Percentiles rank a stretch among this genome's conserved stretches.
Evolutionary conservation across 2,113 vertebrate genomes (phyloP).

Genomic region (Mustelus asterias): DNA sequence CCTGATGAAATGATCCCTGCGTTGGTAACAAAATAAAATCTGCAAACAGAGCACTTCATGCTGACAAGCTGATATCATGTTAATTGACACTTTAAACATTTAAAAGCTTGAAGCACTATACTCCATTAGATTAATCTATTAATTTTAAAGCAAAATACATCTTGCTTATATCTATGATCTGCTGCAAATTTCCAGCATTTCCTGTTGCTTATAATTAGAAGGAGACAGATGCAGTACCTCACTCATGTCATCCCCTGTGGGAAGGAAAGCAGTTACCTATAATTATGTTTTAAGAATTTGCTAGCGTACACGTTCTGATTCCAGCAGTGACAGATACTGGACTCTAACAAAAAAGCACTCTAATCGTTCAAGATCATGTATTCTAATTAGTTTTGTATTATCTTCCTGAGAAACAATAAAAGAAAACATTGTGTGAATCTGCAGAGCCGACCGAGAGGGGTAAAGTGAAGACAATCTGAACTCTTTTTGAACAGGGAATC

Average conservation of each 20-base stretch:
- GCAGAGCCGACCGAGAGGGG: neutral
- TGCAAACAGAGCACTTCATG: neutral
- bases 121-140: constrained; percentile 5
- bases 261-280: neutral
- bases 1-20: neutral
- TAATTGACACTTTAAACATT: neutral
- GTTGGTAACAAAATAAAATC: neutral
- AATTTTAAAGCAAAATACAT: neutral
- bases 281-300: neutral
- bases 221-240: neutral
- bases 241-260: neutral
- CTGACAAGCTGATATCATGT: neutral
- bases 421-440: neutral
- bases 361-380: neutral
- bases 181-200: neutral
- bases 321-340: neutral
- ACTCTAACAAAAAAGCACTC: neutral
- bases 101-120: neutral
- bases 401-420: neutral
- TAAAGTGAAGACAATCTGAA: neutral
- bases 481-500: neutral
- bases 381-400: neutral
- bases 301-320: neutral
- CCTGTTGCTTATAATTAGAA: neutral
- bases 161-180: neutral